A percentile compares a stretch with the other conserved stretches of the same genome.
phyloP scores from a whole-genome alignment of 2,797 vertebrate species.

The Lacerta bilineata region DNA sequence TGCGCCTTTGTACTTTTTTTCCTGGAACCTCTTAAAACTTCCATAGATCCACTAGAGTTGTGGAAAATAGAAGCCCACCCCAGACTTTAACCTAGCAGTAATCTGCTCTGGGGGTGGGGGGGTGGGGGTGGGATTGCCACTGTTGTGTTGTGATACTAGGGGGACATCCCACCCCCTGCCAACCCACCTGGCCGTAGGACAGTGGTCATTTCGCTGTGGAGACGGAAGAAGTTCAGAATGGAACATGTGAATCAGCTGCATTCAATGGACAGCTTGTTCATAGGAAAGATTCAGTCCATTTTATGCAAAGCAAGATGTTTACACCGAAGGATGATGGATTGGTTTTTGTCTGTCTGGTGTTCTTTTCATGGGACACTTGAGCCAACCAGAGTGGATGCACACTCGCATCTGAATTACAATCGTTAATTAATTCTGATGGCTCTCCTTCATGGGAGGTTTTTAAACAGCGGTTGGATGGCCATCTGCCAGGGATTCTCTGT shows the following conservation, averaged over 20 bases:
- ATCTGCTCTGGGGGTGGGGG: background rate
- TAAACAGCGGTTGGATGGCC: too few species aligned
- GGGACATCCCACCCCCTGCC: too few species aligned
- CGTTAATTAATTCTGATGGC: background rate
- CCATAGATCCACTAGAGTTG: too few species aligned
- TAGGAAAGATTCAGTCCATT: background rate
- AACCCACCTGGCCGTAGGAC: background rate
- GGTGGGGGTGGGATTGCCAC: background rate
- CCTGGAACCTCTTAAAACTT: background rate
- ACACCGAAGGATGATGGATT: background rate
- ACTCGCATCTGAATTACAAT: constrained; percentile 22
- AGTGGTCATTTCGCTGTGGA: background rate
- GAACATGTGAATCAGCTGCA: background rate
- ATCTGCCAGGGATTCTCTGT: too few species aligned
- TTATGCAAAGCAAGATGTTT: background rate
- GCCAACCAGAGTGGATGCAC: background rate
- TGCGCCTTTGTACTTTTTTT: background rate
- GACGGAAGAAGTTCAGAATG: background rate
- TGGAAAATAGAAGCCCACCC: background rate
- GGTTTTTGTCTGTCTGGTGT: constrained; percentile 12
- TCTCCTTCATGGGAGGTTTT: too few species aligned
- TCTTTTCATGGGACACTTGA: constrained; percentile 31
- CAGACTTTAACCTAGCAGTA: background rate
- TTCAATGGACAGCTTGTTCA: background rate
- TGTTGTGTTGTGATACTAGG: background rate